Evolutionary conservation across 2,888 invertebrate genomes (phyloP).

Genomic region (Eristalis tenax): DNA sequence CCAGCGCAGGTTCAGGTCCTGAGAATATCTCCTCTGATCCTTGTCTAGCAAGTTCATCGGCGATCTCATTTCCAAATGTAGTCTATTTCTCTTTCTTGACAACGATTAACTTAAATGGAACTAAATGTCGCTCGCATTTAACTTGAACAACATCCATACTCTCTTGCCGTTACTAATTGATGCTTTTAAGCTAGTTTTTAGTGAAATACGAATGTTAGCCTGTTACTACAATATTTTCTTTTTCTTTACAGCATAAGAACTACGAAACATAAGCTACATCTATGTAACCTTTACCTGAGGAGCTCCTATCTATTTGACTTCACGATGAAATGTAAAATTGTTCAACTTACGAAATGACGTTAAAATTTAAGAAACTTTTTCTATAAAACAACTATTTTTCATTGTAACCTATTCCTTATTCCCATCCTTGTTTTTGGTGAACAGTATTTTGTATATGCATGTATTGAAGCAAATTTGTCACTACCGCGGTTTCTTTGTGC

Average conservation of each 20-base stretch:
- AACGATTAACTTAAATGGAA: too few species aligned
- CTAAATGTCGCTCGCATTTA: too few species aligned
- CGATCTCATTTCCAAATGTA: too few species aligned
- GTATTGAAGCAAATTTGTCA: conserved; percentile 10
- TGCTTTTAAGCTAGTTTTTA: too few species aligned
- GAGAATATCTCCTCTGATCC: too few species aligned
- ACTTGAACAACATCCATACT: too few species aligned
- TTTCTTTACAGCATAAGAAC: conserved; percentile 24
- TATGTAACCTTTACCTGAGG: conserved; percentile 35
- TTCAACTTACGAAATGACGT: conserved; percentile 28
- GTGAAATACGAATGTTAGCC: too few species aligned
- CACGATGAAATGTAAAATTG: not conserved
- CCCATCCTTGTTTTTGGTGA: conserved; percentile 23
- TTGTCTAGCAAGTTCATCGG: too few species aligned
- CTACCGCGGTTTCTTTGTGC: conserved; percentile 45
- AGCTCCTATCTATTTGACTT: conserved; percentile 21
- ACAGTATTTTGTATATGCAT: conserved; percentile 4
- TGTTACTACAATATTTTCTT: not conserved
- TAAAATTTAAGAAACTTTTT: conserved; percentile 19
- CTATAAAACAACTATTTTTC: conserved; percentile 4
- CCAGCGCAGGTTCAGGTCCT: too few species aligned
- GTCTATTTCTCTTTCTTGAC: too few species aligned
- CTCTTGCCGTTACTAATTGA: too few species aligned
- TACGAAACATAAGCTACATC: conserved; percentile 11
- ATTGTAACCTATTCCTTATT: conserved; percentile 23